Percentiles rank a stretch among this genome's conserved stretches.
These are phyloP conservation scores for Apus apus DNA, from an alignment of 2,113 vertebrate species.

Conservation along the genomic window DNA sequence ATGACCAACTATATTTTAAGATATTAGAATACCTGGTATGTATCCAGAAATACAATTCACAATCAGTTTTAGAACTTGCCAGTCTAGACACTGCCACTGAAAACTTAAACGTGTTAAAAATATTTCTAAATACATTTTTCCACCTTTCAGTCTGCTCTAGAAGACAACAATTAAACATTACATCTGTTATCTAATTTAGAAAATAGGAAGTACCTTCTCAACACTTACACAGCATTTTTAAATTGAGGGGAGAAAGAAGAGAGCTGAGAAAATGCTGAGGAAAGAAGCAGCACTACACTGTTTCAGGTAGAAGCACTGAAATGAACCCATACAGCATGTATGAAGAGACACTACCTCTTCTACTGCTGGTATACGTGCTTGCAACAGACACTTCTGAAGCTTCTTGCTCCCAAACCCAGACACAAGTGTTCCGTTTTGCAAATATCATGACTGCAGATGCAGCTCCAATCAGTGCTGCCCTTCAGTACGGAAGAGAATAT, in stretches of 20 bases:
- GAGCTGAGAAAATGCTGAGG: neutral
- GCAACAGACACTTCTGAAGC: neutral
- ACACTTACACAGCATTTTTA: neutral
- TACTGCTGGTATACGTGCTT: neutral
- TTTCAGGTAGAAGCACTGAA: neutral
- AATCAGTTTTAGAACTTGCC: neutral
- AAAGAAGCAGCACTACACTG: conserved; percentile 6
- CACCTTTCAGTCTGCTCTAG: neutral
- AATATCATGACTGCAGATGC: conserved; percentile 23
- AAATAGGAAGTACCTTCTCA: conserved; percentile 25
- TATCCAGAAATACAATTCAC: neutral
- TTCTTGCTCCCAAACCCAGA: conserved; percentile 2
- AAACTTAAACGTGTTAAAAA: neutral
- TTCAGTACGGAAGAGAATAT: neutral
- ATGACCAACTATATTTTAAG: neutral
- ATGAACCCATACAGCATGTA: neutral
- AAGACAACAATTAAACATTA: conserved; percentile 19
- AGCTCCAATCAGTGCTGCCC: conserved; percentile 10
- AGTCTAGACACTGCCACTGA: neutral
- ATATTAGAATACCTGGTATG: neutral
- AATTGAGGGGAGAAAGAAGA: conserved; percentile 16
- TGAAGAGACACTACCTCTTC: neutral
- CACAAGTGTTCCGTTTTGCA: conserved; percentile 35
- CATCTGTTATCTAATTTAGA: neutral
- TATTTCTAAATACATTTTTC: neutral